Evolutionary conservation across 92 coral and sea anemone genomes (phyloP).

Genomic region (Porites evermanni): DNA sequence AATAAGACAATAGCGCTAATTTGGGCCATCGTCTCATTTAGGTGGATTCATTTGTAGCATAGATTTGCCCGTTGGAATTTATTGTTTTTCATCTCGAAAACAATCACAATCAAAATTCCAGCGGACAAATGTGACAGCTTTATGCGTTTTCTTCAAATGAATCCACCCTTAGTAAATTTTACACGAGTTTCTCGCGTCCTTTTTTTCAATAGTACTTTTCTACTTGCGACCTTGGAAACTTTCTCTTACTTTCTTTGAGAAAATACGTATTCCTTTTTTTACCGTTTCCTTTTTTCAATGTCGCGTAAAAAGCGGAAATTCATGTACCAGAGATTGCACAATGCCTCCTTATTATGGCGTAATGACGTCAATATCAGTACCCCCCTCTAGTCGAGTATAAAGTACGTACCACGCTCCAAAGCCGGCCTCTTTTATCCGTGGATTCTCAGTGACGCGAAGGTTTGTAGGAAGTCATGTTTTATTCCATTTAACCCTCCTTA

Average conservation of each 20-base stretch:
- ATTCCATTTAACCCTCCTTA: constrained; percentile 1
- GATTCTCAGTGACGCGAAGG: constrained; percentile 55
- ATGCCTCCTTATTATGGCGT: not conserved
- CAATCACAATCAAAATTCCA: too few species aligned
- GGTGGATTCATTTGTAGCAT: too few species aligned
- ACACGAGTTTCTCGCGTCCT: not conserved
- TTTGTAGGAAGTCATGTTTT: not conserved
- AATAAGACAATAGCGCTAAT: not conserved
- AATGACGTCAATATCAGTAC: constrained; percentile 38
- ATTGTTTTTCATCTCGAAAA: too few species aligned
- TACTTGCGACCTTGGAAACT: not conserved
- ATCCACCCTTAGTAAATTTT: too few species aligned
- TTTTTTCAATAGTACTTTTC: not conserved
- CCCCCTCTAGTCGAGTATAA: constrained; percentile 44
- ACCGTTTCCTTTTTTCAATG: too few species aligned
- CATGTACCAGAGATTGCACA: constrained; percentile 18
- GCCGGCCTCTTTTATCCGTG: constrained; percentile 67
- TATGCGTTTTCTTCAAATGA: too few species aligned
- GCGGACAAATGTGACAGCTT: too few species aligned
- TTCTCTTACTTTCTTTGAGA: not conserved
- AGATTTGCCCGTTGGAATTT: too few species aligned
- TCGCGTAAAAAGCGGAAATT: not conserved
- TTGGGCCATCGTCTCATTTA: not conserved
- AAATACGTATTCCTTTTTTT: not conserved
- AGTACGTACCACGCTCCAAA: not conserved